Evolutionary conservation across 1,140 invertebrate genomes (phyloP), one percentile per base, ranked within the genome.

Genomic region (Trichonephila inaurata): DNA sequence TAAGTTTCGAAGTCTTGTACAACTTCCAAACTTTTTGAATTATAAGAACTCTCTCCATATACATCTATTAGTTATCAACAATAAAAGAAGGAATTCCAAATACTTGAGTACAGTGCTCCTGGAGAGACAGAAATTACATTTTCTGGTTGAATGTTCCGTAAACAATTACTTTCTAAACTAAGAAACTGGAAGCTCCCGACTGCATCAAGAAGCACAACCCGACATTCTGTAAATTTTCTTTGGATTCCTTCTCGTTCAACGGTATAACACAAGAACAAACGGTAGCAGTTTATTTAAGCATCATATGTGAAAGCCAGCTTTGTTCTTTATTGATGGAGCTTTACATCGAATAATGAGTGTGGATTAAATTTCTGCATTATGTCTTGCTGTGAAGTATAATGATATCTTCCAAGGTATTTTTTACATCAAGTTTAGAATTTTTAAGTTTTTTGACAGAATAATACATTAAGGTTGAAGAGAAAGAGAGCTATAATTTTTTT

Each of bases 241-340:
- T 7, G 28, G 28, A 77, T 77, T 77, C 72, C 72, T 77, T 33
- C 16, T 40, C 72, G 24, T 40, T 77, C 28, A 16, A 77, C 28
- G 72, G 19, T 33, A 77, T 40, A 33, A 33, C 72, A 18, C 72
- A 40, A 16, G 28, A 40, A 40, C 16, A 40, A 77, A 77, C 72
- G 72, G 72, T 77, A 40, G 72, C 28, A 77, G 72, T 77, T 28
- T 77, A 77, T 77, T 77, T 77, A 33, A 77, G 33, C 72, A 40
- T 40, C 72, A 77, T 77, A 7, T 77, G 16, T 33, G 18, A 77
- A 77, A 40, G 72, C 18, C 24, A 33, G 24, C 72, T 77, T 77
- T 77, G 72, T 77, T 77, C 28, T 40, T 16, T 77, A 24, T 33
- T 33, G 72, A 77, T 28, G 72, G 18, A 12, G 12, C 72, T 19